Conservation (phyloP, 2,888 invertebrate genomes). For the Nomada ferruginata region DNA sequence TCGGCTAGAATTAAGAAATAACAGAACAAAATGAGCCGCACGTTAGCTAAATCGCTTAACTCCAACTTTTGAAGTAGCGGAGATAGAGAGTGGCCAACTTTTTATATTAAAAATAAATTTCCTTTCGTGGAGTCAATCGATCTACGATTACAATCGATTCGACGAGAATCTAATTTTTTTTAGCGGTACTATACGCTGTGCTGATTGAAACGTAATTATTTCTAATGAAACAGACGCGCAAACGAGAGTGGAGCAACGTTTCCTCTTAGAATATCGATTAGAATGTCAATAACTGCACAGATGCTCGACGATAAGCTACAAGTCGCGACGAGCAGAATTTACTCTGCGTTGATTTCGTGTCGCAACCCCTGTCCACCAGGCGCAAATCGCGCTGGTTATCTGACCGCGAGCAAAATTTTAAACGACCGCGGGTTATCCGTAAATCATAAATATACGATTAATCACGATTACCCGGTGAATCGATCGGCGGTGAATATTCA, state of each 20-base stretch:
- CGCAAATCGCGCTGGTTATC: constrained; percentile 46
- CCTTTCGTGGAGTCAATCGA: too few species aligned
- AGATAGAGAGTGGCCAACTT: too few species aligned
- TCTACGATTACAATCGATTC: too few species aligned
- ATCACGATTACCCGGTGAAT: constrained; percentile 49
- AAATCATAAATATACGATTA: constrained; percentile 56
- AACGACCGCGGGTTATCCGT: constrained; percentile 30
- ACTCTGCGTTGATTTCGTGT: not conserved
- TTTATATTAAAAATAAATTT: too few species aligned
- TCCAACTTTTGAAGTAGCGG: too few species aligned
- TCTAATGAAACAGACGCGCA: not conserved
- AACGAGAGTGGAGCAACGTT: not conserved
- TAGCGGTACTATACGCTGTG: not conserved
- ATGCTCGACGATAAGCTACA: not conserved
- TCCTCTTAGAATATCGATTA: not conserved
- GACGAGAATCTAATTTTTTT: too few species aligned
- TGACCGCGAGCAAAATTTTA: constrained; percentile 31
- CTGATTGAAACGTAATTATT: not conserved
- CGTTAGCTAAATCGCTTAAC: too few species aligned
- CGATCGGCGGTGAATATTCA: constrained; percentile 42
- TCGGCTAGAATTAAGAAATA: too few species aligned
- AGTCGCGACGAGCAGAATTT: constrained; percentile 8
- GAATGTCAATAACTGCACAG: constrained; percentile 12
- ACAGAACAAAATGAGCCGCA: too few species aligned
- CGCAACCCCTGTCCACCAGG: constrained; percentile 17